A percentile compares a stretch with the other conserved stretches of the same genome.
phyloP scores from a whole-genome alignment of 2,888 invertebrate species.

The Pseudanteris insignis region DNA sequence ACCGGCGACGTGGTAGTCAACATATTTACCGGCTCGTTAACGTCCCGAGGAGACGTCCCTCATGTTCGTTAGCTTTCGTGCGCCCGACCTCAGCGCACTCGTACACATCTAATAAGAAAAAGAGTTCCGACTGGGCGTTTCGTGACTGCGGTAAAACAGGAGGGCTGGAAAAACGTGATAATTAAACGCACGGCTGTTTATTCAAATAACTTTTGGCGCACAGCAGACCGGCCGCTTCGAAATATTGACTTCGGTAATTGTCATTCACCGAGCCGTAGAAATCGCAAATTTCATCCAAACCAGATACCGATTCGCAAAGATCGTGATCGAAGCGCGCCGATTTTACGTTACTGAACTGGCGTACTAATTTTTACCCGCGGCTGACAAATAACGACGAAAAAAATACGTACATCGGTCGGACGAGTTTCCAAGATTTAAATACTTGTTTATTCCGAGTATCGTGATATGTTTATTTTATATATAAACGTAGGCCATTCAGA shows the following conservation, averaged over 20 bases:
- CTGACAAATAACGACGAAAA: too few species aligned
- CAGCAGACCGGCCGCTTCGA: too few species aligned
- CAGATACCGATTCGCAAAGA: too few species aligned
- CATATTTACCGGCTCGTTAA: slow-evolving; percentile 67
- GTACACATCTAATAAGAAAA: slow-evolving; percentile 42
- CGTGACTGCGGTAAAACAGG: slow-evolving; percentile 29
- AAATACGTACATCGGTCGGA: too few species aligned
- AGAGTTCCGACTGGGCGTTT: slow-evolving; percentile 30
- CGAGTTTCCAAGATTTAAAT: too few species aligned
- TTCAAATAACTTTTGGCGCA: too few species aligned
- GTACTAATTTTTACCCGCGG: too few species aligned
- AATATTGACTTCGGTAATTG: slow-evolving; percentile 25
- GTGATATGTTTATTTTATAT: too few species aligned
- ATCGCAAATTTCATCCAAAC: slow-evolving; percentile 4
- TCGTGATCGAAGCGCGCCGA: too few species aligned
- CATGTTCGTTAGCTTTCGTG: slow-evolving; percentile 42
- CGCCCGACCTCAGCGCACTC: slow-evolving; percentile 39
- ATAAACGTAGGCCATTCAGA: too few species aligned
- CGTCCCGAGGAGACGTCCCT: slow-evolving; percentile 52
- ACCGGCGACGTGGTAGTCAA: slow-evolving; percentile 60
- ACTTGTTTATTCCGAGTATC: too few species aligned
- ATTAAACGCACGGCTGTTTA: slow-evolving; percentile 26
- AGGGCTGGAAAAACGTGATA: slow-evolving; percentile 23
- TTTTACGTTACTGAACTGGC: too few species aligned
- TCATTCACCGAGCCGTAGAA: slow-evolving; percentile 17